Percentiles rank a stretch among this genome's conserved stretches.
Evolutionary conservation across 2,888 invertebrate species (phyloP).

Genomic region (Idaea dimidiata): DNA sequence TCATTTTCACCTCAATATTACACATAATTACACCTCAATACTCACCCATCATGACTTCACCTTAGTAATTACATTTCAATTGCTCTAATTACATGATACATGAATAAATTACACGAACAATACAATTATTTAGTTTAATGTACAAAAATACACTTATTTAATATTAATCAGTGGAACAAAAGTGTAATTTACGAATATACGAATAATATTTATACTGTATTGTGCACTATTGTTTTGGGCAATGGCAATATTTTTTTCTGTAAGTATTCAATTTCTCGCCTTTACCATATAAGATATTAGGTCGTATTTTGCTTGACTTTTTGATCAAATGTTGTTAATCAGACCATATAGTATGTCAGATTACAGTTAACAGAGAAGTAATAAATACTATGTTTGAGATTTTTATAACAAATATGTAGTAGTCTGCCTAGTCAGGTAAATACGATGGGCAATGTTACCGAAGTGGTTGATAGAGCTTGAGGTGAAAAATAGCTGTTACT

Average conservation of each 20-base stretch:
- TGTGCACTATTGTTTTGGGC: background rate
- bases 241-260: background rate
- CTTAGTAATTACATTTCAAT: conserved; percentile 5
- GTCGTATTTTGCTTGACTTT: conserved; percentile 4
- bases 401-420: background rate
- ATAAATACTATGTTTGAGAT: background rate
- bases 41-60: conserved; percentile 1
- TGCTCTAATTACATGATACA: conserved; percentile 5
- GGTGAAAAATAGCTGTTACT: background rate
- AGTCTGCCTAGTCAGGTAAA: too few species aligned
- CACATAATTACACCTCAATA: background rate
- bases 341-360: conserved; percentile 3
- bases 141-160: background rate
- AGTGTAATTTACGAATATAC: background rate
- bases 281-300: background rate
- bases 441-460: too few species aligned
- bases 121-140: background rate
- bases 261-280: background rate
- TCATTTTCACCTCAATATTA: background rate
- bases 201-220: background rate
- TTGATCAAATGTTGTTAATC: background rate
- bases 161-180: background rate
- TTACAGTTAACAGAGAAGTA: conserved; percentile 3
- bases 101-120: conserved; percentile 6
- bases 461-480: too few species aligned